These are phyloP conservation scores for Dendrolimus kikuchii DNA, from an alignment of 1,140 invertebrate genomes.

Conservation along the genomic window DNA sequence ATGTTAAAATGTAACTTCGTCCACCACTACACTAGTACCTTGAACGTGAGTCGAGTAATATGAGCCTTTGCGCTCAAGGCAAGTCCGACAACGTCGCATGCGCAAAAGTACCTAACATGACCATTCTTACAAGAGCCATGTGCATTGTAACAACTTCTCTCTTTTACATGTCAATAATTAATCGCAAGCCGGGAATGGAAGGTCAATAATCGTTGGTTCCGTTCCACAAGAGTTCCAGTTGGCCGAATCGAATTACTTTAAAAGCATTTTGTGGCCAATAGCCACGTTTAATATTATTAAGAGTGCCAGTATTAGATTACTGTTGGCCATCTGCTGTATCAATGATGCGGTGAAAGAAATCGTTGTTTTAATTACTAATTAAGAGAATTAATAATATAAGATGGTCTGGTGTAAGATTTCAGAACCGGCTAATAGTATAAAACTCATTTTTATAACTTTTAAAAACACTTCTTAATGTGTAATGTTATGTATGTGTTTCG, in stretches of 20 bases:
- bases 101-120: conserved; percentile 28
- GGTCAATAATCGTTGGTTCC: conserved; percentile 40
- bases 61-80: conserved; percentile 60
- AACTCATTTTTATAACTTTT: too few species aligned
- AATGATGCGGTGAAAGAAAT: conserved; percentile 2
- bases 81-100: conserved; percentile 42
- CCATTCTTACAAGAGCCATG: conserved; percentile 36
- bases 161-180: conserved; percentile 21
- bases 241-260: conserved; percentile 64
- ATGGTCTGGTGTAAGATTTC: too few species aligned
- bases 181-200: conserved; percentile 17
- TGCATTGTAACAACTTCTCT: conserved; percentile 21
- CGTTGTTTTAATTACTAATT: background rate
- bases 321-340: conserved; percentile 21
- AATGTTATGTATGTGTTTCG: too few species aligned
- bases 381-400: too few species aligned
- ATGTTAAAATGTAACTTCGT: conserved; percentile 34
- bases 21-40: conserved; percentile 51
- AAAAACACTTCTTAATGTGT: too few species aligned
- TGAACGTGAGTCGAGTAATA: conserved; percentile 67
- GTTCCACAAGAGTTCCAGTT: conserved; percentile 52
- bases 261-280: conserved; percentile 65
- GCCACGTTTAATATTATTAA: conserved; percentile 61
- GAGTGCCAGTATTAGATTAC: conserved; percentile 45
- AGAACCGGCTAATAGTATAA: too few species aligned